Percentiles rank a stretch among this genome's conserved stretches.
Evolutionary conservation across 2,113 vertebrate species (phyloP).

Genomic region (Anolis carolinensis): DNA sequence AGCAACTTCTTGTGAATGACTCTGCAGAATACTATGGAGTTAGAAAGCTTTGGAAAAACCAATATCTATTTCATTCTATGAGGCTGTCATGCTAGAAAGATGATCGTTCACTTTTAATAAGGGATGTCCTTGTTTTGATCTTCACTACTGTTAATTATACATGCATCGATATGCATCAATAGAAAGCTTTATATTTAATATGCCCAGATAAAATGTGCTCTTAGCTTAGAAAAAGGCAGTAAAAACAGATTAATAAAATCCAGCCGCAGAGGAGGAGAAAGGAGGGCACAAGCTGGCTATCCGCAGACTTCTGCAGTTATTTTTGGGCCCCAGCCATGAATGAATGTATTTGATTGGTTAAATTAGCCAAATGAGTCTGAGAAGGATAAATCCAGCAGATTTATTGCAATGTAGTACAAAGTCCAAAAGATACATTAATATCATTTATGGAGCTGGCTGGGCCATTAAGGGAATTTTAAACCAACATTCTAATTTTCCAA

Average conservation of each 20-base stretch:
- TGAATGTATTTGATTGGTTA: constrained; percentile 26
- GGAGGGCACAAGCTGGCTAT: neutral
- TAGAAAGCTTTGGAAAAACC: neutral
- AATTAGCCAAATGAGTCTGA: constrained; percentile 22
- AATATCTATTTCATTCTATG: neutral
- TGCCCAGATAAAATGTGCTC: neutral
- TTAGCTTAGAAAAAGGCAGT: neutral
- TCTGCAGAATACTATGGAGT: neutral
- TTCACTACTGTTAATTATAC: constrained; percentile 3
- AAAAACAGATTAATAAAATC: neutral
- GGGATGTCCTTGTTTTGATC: neutral
- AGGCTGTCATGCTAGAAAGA: neutral
- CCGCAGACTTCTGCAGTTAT: neutral
- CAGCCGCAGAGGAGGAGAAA: neutral
- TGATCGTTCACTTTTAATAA: neutral
- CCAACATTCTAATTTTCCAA: neutral
- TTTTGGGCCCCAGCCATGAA: neutral
- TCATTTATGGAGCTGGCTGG: constrained; percentile 27
- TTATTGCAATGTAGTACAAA: neutral
- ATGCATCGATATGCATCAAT: neutral
- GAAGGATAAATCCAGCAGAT: constrained; percentile 15
- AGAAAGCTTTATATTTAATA: neutral
- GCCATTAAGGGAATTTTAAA: constrained; percentile 20
- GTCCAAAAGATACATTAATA: constrained; percentile 31
- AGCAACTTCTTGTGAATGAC: neutral